Percentiles rank a stretch among this genome's conserved stretches.
phyloP scores from a whole-genome alignment of 2,113 vertebrate species.

The Sphaerodactylus townsendi region DNA sequence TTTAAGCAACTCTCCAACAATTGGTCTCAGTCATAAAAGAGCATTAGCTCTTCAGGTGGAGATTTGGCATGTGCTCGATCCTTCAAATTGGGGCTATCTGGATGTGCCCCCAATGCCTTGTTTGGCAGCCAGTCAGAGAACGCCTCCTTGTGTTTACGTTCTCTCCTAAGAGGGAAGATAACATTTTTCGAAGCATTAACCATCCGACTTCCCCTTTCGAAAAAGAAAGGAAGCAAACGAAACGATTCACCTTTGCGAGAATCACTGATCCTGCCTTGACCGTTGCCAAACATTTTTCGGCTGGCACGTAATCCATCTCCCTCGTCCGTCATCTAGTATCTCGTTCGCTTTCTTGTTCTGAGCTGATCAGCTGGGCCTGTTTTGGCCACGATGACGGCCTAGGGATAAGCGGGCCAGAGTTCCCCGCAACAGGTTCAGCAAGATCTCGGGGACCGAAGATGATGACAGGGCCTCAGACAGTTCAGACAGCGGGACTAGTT shows the following conservation, averaged over 20 bases:
- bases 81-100: too few species aligned
- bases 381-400: conserved; percentile 68
- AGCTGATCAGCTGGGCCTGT: conserved; percentile 75
- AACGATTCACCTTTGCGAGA: conserved; percentile 69
- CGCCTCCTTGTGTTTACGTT: conserved; percentile 58
- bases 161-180: conserved; percentile 72
- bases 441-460: conserved; percentile 68
- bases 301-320: conserved; percentile 81
- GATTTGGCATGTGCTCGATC: too few species aligned
- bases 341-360: conserved; percentile 71
- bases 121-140: conserved; percentile 71
- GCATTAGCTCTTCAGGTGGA: too few species aligned
- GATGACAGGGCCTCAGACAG: conserved; percentile 60
- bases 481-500: too few species aligned
- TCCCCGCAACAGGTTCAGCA: conserved; percentile 39
- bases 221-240: conserved; percentile 11
- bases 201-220: conserved; percentile 68
- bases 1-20: too few species aligned
- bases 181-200: conserved; percentile 62
- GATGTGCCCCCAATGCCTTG: too few species aligned
- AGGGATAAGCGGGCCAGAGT: conserved; percentile 73
- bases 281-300: conserved; percentile 78
- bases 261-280: conserved; percentile 75
- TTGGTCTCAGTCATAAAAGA: too few species aligned
- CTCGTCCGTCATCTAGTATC: conserved; percentile 79